Evolutionary conservation across 2,113 vertebrate species (phyloP).

Genomic region (Burhinus bistriatus): DNA sequence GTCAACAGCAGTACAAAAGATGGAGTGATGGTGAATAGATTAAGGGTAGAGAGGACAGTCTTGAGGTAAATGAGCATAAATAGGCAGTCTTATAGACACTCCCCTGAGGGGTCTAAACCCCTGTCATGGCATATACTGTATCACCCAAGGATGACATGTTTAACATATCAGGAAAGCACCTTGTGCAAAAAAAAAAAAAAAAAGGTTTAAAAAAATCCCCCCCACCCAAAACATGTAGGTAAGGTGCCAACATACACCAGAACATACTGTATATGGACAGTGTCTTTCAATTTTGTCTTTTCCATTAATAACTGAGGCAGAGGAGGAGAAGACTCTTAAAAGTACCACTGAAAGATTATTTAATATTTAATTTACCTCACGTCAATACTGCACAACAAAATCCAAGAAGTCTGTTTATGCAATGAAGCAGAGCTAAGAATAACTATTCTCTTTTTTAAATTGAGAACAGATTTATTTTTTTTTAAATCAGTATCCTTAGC

Average conservation of each 20-base stretch:
- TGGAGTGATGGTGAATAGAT: conserved; percentile 99
- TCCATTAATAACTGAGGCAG: conserved; percentile 90
- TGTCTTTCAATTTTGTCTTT: conserved; percentile 85
- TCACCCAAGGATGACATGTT: conserved; percentile 89
- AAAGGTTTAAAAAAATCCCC: conserved; percentile 61
- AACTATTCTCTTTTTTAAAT: conserved; percentile 71
- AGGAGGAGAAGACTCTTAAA: conserved; percentile 86
- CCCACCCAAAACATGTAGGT: conserved; percentile 76
- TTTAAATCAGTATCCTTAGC: conserved; percentile 84
- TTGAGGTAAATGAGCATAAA: conserved; percentile 99
- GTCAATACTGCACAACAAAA: conserved; percentile 98
- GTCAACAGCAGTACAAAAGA: conserved; percentile 99
- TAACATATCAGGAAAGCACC: conserved; percentile 90
- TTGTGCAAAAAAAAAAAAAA: conserved; percentile 84
- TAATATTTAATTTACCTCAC: conserved; percentile 95
- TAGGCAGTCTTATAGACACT: conserved; percentile 90
- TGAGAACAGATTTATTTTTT: conserved; percentile 68
- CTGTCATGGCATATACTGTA: conserved; percentile 83
- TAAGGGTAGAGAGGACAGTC: conserved; percentile 96
- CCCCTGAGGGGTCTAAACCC: conserved; percentile 77
- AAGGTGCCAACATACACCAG: conserved; percentile 86
- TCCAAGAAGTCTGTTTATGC: conserved; percentile 93
- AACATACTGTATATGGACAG: conserved; percentile 75
- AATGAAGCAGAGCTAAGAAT: conserved; percentile 91
- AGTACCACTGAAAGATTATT: conserved; percentile 91